A percentile compares a stretch with the other conserved stretches of the same genome.
Evolutionary conservation across 2,888 invertebrate genomes (phyloP).

Genomic region (Ornithoptera priamus): DNA sequence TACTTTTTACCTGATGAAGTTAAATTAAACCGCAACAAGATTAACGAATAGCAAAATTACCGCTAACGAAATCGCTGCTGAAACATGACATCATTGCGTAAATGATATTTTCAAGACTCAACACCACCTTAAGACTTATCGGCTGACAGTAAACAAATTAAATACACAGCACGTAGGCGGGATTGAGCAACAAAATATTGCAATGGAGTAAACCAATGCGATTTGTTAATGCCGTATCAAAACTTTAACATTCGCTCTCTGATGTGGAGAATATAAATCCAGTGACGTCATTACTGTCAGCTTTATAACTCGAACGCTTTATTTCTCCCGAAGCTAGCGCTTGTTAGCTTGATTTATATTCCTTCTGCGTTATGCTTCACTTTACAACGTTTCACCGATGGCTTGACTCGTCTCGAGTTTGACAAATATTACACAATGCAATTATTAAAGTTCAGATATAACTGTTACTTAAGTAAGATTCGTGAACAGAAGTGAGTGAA

Average conservation of each 20-base stretch:
- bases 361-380: background rate
- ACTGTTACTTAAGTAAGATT: background rate
- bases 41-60: background rate
- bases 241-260: conserved; percentile 5
- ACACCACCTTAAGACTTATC: conserved; percentile 15
- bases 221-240: conserved; percentile 24
- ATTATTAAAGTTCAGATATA: background rate
- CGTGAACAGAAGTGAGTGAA: background rate
- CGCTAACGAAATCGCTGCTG: conserved; percentile 2
- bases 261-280: background rate
- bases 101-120: conserved; percentile 9
- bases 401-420: background rate
- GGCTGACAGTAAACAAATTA: conserved; percentile 27
- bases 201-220: conserved; percentile 11
- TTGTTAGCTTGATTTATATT: conserved; percentile 2
- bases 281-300: conserved; percentile 4
- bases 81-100: conserved; percentile 13
- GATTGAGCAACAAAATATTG: conserved; percentile 22
- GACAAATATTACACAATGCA: background rate
- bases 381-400: background rate
- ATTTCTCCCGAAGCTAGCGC: background rate
- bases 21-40: background rate
- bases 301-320: background rate
- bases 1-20: background rate
- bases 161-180: conserved; percentile 24